phyloP scores from a whole-genome alignment of 1,140 invertebrate genomes.

The Teleopsis dalmanni region DNA sequence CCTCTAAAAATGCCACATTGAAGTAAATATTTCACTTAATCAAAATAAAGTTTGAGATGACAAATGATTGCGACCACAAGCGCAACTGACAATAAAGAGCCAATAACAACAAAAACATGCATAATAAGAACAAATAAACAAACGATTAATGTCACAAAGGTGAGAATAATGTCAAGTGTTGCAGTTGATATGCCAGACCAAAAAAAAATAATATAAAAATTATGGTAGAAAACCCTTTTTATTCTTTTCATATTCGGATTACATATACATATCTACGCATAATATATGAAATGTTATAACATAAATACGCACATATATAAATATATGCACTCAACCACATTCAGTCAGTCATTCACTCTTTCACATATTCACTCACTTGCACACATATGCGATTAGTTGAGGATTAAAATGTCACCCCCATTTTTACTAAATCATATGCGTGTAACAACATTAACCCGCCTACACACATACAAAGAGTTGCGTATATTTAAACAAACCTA shows the following conservation, averaged over 20 bases:
- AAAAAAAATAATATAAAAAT: no score
- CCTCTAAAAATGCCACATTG: no score
- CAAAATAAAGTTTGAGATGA: no score
- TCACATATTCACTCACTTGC: conserved; percentile 1
- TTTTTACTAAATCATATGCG: conserved; percentile 14
- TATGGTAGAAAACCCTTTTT: no score
- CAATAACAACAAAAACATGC: background rate
- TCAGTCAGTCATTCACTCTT: background rate
- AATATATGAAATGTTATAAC: background rate
- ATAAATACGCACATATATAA: background rate
- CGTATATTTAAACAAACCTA: no score
- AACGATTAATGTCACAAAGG: conserved; percentile 16
- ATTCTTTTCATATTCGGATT: background rate
- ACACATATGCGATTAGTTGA: conserved; percentile 40
- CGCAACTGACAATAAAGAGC: background rate
- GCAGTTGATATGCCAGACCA: conserved; percentile 4
- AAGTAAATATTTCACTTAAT: no score
- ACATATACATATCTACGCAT: background rate
- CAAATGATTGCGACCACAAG: background rate
- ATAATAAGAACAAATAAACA: background rate
- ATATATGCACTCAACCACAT: background rate
- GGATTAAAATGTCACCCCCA: conserved; percentile 43
- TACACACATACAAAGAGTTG: no score
- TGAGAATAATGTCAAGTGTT: conserved; percentile 18
- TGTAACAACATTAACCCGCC: no score